A percentile compares a stretch with the other conserved stretches of the same genome.
phyloP scores from a whole-genome alignment of 23 tunicate genomes.

The Pegea sp. region DNA sequence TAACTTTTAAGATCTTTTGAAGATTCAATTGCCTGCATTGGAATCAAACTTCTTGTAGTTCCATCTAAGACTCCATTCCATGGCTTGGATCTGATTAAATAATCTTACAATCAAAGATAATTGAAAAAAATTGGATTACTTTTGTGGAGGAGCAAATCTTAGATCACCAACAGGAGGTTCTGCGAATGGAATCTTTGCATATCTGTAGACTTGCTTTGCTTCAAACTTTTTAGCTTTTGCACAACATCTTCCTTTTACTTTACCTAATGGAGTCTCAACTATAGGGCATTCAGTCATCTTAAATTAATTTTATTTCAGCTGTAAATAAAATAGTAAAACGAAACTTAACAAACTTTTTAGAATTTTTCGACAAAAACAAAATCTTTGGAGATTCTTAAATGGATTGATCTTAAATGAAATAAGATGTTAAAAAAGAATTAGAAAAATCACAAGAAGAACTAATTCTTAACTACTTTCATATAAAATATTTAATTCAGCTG shows the following conservation, averaged over 20 bases:
- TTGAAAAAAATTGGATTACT: too few species aligned
- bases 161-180: conserved; percentile 10
- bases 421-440: too few species aligned
- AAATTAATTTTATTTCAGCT: neutral
- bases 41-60: neutral
- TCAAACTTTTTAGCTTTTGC: conserved; percentile 1
- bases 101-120: too few species aligned
- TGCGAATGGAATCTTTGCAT: conserved; percentile 6
- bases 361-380: too few species aligned
- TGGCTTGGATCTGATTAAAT: conserved; percentile 16
- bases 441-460: too few species aligned
- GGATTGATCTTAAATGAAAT: too few species aligned
- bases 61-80: conserved; percentile 13
- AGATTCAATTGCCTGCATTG: neutral
- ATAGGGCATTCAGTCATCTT: conserved; percentile 5
- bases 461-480: too few species aligned
- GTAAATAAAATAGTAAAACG: too few species aligned
- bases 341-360: too few species aligned
- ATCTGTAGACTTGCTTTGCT: conserved; percentile 8
- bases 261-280: conserved; percentile 1
- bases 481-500: too few species aligned
- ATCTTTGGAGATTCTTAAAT: too few species aligned
- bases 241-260: neutral
- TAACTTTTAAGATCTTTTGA: neutral
- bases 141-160: conserved; percentile 12